Evolutionary conservation across 30 jellyfish, hydroid and myxozoan species (phyloP).

Genomic region (Turritopsis dohrnii): DNA sequence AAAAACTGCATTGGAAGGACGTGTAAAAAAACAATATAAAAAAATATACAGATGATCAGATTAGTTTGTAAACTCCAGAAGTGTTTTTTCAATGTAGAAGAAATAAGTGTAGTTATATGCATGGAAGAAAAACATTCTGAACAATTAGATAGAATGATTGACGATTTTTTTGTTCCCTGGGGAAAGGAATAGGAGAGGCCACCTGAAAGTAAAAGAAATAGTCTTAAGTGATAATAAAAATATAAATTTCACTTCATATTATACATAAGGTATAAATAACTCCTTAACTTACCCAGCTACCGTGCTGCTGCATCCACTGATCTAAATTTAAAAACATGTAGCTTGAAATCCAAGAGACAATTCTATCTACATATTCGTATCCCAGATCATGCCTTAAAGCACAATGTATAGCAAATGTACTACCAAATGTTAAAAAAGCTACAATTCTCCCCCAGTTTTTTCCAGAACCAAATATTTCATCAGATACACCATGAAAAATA

Average conservation of each 20-base stretch:
- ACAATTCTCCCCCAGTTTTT: conserved; percentile 93
- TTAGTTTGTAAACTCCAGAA: background rate
- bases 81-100: background rate
- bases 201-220: too few relatives aligned
- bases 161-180: too few relatives aligned
- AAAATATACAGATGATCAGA: background rate
- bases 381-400: conserved; percentile 79
- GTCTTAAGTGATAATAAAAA: background rate
- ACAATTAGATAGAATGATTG: too few relatives aligned
- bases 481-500: conserved; percentile 81
- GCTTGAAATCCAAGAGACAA: conserved; percentile 74
- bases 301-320: conserved; percentile 58
- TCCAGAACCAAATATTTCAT: conserved; percentile 69
- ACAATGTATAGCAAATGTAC: conserved; percentile 64
- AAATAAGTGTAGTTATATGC: too few relatives aligned
- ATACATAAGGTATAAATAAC: too few relatives aligned
- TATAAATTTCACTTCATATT: too few relatives aligned
- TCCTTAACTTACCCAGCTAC: conserved; percentile 69
- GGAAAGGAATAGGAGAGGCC: too few relatives aligned
- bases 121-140: background rate
- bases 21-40: background rate
- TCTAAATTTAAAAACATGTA: conserved; percentile 61
- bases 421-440: conserved; percentile 83
- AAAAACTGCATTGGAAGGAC: background rate
- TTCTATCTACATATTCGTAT: conserved; percentile 53